These are phyloP conservation scores for Eurytoma californica DNA, from an alignment of 2,888 invertebrate genomes.

Conservation along the genomic window DNA sequence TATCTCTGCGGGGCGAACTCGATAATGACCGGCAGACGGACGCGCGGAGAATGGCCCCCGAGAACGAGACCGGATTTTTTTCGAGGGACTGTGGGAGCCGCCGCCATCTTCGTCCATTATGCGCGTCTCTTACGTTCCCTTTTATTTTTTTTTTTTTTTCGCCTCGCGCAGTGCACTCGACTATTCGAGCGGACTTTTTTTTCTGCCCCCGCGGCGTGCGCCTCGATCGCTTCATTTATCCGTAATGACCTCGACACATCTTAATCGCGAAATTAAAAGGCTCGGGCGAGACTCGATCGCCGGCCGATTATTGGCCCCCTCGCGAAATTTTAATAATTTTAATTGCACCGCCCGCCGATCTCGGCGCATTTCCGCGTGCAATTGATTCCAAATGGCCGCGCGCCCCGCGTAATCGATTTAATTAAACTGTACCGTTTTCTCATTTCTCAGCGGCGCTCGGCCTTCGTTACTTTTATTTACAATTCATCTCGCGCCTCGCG, in stretches of 20 bases:
- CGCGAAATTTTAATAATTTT: too few species aligned
- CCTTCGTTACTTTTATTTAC: conserved; percentile 1
- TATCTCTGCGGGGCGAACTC: conserved; percentile 51
- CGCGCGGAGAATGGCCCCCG: conserved; percentile 34
- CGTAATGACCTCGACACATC: neutral
- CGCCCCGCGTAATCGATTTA: neutral
- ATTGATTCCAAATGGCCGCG: neutral
- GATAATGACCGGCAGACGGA: conserved; percentile 58
- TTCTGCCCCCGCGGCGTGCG: conserved; percentile 5
- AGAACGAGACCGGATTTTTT: conserved; percentile 53
- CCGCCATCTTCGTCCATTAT: conserved; percentile 56
- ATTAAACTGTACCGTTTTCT: neutral
- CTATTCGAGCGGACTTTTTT: neutral
- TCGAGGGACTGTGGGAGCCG: conserved; percentile 59
- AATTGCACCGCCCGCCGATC: too few species aligned
- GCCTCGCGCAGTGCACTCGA: neutral
- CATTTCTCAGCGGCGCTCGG: neutral
- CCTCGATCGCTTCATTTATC: neutral
- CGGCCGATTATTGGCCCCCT: too few species aligned
- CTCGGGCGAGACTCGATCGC: neutral
- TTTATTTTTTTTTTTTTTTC: neutral
- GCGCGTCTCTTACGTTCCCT: neutral
- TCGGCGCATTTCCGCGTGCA: neutral
- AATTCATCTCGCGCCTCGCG: conserved; percentile 1
- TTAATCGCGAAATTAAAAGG: conserved; percentile 21